A percentile compares a stretch with the other conserved stretches of the same genome.
These are phyloP conservation scores for Drosophila arawakana DNA, from an alignment of 1,140 invertebrate genomes.

Conservation along the genomic window DNA sequence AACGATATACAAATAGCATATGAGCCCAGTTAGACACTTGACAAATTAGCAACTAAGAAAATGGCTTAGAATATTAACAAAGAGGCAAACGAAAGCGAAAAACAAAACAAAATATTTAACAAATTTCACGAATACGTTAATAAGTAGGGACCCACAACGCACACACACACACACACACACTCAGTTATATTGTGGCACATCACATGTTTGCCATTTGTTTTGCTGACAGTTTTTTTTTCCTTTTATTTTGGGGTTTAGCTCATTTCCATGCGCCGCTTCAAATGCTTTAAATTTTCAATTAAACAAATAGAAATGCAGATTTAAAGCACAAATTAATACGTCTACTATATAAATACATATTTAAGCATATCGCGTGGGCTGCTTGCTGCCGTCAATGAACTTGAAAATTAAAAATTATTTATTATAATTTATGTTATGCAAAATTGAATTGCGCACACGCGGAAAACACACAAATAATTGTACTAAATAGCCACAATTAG, in stretches of 20 bases:
- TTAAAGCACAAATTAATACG: conserved; percentile 33
- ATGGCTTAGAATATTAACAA: conserved; percentile 56
- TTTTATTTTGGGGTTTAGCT: conserved; percentile 26
- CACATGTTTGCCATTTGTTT: conserved; percentile 75
- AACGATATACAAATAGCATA: background rate
- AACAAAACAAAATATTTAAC: conserved; percentile 51
- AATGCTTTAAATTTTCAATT: conserved; percentile 57
- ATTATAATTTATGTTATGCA: conserved; percentile 19
- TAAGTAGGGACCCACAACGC: conserved; percentile 37
- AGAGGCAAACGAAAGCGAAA: conserved; percentile 19
- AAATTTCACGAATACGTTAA: conserved; percentile 63
- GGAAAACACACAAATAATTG: conserved; percentile 24
- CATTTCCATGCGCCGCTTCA: conserved; percentile 58
- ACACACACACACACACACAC: conserved; percentile 28
- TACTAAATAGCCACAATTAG: conserved; percentile 25
- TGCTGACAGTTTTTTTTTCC: conserved; percentile 42
- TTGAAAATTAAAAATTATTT: conserved; percentile 61
- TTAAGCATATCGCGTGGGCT: conserved; percentile 22
- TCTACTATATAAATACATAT: background rate
- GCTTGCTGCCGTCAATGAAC: conserved; percentile 59
- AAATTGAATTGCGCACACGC: conserved; percentile 28
- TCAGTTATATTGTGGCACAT: conserved; percentile 29
- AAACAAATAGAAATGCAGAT: conserved; percentile 58
- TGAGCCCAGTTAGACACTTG: conserved; percentile 52
- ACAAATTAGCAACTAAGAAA: conserved; percentile 70